Base-by-base conservation (phyloP, 2,888 invertebrate genomes). In the Xylophagus ater region DNA sequence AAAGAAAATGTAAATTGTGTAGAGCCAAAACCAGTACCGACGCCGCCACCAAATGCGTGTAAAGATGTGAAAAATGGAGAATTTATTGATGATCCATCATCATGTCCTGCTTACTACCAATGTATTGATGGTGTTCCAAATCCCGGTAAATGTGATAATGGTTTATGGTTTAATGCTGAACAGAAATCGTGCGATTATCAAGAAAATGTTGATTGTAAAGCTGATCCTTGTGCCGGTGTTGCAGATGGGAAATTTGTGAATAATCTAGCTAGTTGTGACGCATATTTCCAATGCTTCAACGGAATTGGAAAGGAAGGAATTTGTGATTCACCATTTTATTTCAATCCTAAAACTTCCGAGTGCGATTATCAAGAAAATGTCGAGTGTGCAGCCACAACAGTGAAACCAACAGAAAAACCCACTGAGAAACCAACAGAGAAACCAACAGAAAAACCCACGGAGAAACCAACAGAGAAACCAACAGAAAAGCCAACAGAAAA, bases 41-140 rank as follows among this genome's bases (percentile, higher is more conserved):
- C n/a, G n/a, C n/a, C n/a, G n/a, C n/a, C n/a, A n/a, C n/a, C n/a
- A n/a, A n/a, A n/a, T n/a, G n/a, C n/a, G n/a, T n/a, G n/a, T n/a
- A n/a, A n/a, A n/a, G n/a, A n/a, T n/a, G n/a, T n/a, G n/a, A n/a
- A n/a, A n/a, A n/a, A n/a, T n/a, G n/a, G n/a, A n/a, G n/a, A n/a
- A n/a, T n/a, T n/a, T n/a, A 49, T 61, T 42, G 55, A 55, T 28
- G 42, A 60, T 35, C 53, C 54, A 9, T 31, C 43, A 4, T 54
- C 59, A 8, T 61, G 61, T 38, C 48, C 50, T 14, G 51, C 51
- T 18, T 63, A 54, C 42, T 52, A 49, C 23, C 41, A 49, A 35
- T 61, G 61, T 45, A 23, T 26, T 3, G 43, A 52, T 10, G 60
- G 55, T 1, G 32, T 45, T 2, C 47, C 57, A 2, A 39, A 49